These are phyloP conservation scores for Sclerodermus sp. DNA, from an alignment of 2,888 invertebrate genomes.

Conservation along the genomic window DNA sequence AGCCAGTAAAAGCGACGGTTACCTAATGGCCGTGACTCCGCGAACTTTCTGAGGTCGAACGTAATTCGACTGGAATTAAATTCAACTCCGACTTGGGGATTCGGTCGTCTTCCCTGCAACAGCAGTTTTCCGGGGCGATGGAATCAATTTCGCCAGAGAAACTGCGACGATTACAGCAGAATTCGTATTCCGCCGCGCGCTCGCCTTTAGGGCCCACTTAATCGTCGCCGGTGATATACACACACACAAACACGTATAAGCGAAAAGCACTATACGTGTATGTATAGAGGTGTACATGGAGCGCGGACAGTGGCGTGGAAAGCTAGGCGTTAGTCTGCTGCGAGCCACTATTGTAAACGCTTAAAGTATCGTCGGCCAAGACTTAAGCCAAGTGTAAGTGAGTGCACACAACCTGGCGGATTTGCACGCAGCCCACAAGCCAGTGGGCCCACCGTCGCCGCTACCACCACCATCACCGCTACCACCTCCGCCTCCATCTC, in stretches of 20 bases:
- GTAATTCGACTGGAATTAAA: too few species aligned
- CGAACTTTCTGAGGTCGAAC: too few species aligned
- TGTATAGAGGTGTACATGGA: background rate
- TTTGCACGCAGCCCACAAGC: slow-evolving; percentile 5
- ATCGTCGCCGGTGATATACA: slow-evolving; percentile 15
- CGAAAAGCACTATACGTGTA: background rate
- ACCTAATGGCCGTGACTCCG: too few species aligned
- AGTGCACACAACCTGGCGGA: slow-evolving; percentile 10
- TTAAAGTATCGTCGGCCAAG: slow-evolving; percentile 24
- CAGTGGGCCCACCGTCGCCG: background rate
- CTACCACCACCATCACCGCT: background rate
- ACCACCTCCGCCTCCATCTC: background rate
- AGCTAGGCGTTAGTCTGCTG: slow-evolving; percentile 10
- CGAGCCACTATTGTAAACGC: slow-evolving; percentile 25
- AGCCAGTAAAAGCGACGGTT: too few species aligned
- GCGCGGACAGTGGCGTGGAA: too few species aligned
- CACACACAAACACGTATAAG: background rate
- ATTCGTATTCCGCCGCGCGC: slow-evolving; percentile 24
- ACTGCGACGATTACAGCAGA: background rate
- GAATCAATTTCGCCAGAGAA: background rate
- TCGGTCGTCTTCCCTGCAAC: too few species aligned
- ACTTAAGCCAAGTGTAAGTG: slow-evolving; percentile 23
- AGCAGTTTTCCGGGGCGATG: background rate
- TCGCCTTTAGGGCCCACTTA: slow-evolving; percentile 25
- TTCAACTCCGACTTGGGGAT: too few species aligned